Conservation (phyloP, 2,113 vertebrate genomes). For the Callionymus lyra region DNA sequence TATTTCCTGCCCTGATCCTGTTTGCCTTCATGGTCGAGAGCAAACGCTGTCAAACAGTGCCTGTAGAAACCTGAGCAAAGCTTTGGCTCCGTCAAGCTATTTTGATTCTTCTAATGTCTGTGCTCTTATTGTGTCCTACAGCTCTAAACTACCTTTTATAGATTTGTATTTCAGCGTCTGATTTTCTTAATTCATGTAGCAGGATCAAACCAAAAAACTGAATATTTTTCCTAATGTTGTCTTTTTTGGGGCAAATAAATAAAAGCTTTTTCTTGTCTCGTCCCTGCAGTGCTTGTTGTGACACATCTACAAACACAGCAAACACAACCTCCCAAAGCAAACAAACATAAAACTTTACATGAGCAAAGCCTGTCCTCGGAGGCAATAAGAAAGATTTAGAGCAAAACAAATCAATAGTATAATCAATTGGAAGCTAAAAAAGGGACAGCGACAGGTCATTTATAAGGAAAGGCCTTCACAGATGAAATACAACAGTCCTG, state of each 20-base stretch:
- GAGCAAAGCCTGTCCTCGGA: constrained; percentile 4
- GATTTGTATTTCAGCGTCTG: background rate
- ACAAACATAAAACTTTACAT: constrained; percentile 13
- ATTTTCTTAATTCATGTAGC: constrained; percentile 12
- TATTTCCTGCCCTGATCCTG: constrained; percentile 31
- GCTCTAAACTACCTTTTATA: constrained; percentile 18
- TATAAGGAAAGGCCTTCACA: constrained; percentile 2
- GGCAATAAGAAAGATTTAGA: constrained; percentile 39
- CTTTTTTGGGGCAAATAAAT: background rate
- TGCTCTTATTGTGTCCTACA: constrained; percentile 10
- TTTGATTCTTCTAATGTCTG: constrained; percentile 26
- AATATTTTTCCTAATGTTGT: background rate
- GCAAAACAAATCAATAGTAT: constrained; percentile 28
- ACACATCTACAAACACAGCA: background rate
- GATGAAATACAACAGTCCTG: constrained; percentile 7
- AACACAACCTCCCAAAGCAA: background rate
- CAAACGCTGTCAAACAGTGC: constrained; percentile 49
- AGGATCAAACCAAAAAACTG: constrained; percentile 7
- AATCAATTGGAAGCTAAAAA: constrained; percentile 35
- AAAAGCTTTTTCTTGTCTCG: background rate
- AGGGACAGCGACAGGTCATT: constrained; percentile 23
- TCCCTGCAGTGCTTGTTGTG: too few species aligned
- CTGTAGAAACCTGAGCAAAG: constrained; percentile 29
- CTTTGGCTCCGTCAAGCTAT: constrained; percentile 17
- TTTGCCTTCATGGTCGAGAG: constrained; percentile 25